Base-by-base conservation (phyloP, 2,888 invertebrate species). In the Torymus aiolomorphi region DNA sequence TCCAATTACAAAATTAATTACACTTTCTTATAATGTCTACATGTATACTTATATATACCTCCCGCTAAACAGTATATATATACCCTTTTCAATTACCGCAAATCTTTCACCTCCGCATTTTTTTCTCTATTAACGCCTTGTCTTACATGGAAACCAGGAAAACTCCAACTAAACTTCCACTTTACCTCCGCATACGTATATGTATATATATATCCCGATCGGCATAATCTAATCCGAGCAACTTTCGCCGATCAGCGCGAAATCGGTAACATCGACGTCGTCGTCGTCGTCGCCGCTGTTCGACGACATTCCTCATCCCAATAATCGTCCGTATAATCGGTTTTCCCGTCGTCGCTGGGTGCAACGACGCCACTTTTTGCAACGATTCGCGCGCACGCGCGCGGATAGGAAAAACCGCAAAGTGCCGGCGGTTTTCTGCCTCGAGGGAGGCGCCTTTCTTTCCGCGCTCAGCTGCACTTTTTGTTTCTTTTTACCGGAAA, bases 191-290 rank as follows among this genome's bases (percentile, higher is more conserved):
- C 13, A 62, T 62, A 13, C 10, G 13, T 42, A 59, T 13, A 10
- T 63, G 11, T 24, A 20, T 12, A 14, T 16, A 24, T 42, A 11
- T 57, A 10, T 67, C 57, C 63, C 57, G 51, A 62, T 62, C 52
- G 24, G 20, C 54, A 51, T 62, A 72, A 72, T 62, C 72, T 72
- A 54, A 63, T 72, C 62, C 20, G 11, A 3, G 10, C 16, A 14
- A 56, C 63, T 78, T 73, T 74, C 66, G 57, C 73, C 62, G 56
- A 51, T 75, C 10, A 10, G 16, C 16, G 56, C 73, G 54, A 73
- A 73, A 73, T 78, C 66, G 56, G 24, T 62, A 73, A 59, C 1
- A 20, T 1, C 57, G 49, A 18, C 4, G 20, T 31, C 51, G 54
- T 24, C 51, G 54, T 24, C 51, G 59, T 57, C 2, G 57, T 56